These are phyloP conservation scores for Stictocephala bisonia DNA, from an alignment of 2,888 invertebrate species.

Conservation along the genomic window DNA sequence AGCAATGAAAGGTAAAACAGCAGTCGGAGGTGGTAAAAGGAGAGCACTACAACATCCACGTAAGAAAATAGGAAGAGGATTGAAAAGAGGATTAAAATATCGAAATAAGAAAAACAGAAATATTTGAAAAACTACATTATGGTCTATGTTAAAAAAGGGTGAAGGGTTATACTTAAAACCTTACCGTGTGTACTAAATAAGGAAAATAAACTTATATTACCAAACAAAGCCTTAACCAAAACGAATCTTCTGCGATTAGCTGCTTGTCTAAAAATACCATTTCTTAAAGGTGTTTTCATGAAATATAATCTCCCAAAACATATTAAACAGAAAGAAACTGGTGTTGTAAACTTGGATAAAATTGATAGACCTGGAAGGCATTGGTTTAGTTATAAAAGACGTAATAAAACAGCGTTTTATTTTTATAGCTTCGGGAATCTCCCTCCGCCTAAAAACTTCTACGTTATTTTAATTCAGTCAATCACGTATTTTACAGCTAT, in stretches of 20 bases:
- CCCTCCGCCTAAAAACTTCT: neutral
- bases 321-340: neutral
- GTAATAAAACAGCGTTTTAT: neutral
- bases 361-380: neutral
- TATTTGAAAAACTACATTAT: no score
- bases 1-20: no score
- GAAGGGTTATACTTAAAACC: no score
- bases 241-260: neutral
- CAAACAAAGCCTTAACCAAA: neutral
- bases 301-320: neutral
- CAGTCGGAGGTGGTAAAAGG: no score
- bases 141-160: no score
- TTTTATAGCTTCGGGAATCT: slow-evolving; percentile 34
- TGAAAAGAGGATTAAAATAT: no score
- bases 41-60: no score
- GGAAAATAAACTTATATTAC: no score
- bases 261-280: slow-evolving; percentile 18
- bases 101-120: no score
- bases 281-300: slow-evolving; percentile 18
- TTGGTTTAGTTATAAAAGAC: slow-evolving; percentile 13
- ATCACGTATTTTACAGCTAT: slow-evolving; percentile 14
- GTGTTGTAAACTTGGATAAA: neutral
- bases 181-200: no score
- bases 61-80: no score
- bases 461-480: neutral